Evolutionary conservation across 2,113 vertebrate genomes (phyloP).

Genomic region (Aptenodytes forsteri): DNA sequence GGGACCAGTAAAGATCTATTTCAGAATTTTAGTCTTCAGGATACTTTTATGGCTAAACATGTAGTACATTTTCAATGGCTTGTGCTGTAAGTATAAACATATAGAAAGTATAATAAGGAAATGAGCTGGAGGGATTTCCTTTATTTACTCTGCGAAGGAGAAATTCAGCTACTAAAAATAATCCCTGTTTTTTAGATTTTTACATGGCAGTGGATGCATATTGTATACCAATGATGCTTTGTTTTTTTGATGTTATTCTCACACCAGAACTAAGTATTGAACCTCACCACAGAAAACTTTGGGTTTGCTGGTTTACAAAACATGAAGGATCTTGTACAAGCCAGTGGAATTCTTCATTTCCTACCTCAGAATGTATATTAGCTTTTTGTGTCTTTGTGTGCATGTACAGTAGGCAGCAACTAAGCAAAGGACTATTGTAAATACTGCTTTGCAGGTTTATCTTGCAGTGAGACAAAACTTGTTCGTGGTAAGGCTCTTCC

Average conservation of each 20-base stretch:
- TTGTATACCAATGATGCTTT: neutral
- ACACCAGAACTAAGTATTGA: slow-evolving; percentile 62
- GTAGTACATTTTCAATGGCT: slow-evolving; percentile 28
- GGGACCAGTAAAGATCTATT: slow-evolving; percentile 57
- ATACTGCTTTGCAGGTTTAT: slow-evolving; percentile 60
- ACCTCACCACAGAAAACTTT: slow-evolving; percentile 58
- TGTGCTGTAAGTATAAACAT: neutral
- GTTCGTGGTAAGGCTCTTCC: slow-evolving; percentile 9
- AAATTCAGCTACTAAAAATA: slow-evolving; percentile 16
- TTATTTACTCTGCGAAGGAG: neutral
- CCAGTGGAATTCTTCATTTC: slow-evolving; percentile 76
- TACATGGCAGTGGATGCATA: neutral
- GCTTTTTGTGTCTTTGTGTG: slow-evolving; percentile 53
- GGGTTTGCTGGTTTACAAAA: slow-evolving; percentile 71
- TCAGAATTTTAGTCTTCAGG: slow-evolving; percentile 17
- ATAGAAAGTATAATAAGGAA: neutral
- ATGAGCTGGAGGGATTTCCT: neutral
- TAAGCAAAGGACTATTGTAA: slow-evolving; percentile 66
- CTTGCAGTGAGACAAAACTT: slow-evolving; percentile 40
- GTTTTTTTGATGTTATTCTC: slow-evolving; percentile 35
- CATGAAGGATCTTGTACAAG: slow-evolving; percentile 71
- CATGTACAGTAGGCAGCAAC: slow-evolving; percentile 41
- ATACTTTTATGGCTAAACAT: neutral
- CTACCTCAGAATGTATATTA: slow-evolving; percentile 78
- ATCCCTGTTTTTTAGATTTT: neutral